phyloP scores from a whole-genome alignment of 2,797 vertebrate species.

The Limosa lapponica region DNA sequence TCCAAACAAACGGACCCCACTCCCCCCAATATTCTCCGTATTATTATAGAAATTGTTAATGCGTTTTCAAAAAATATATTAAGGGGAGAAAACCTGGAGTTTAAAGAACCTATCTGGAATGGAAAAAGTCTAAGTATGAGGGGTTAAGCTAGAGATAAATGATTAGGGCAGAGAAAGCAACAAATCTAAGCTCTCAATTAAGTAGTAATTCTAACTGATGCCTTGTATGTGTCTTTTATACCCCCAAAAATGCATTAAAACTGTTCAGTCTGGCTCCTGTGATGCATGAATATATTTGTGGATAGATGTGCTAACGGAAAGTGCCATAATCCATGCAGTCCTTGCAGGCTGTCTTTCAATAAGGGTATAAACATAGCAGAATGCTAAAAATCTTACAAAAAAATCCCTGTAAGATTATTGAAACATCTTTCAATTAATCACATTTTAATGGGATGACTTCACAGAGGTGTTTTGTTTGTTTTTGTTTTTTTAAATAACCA shows the following conservation, averaged over 20 bases:
- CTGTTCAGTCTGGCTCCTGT: neutral
- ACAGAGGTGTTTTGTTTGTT: neutral
- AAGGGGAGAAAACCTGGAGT: neutral
- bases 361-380: neutral
- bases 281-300: neutral
- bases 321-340: neutral
- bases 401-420: neutral
- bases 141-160: neutral
- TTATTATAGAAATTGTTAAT: neutral
- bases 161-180: neutral
- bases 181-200: neutral
- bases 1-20: fast-evolving
- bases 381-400: neutral
- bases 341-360: neutral
- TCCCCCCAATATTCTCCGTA: neutral
- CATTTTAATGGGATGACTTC: neutral
- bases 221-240: neutral
- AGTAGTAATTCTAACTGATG: neutral
- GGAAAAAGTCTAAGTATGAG: neutral
- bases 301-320: neutral
- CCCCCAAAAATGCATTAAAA: neutral
- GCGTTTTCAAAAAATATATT: neutral
- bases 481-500: neutral
- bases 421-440: neutral
- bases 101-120: neutral